phyloP scores from a whole-genome alignment of 2,797 vertebrate genomes.

The Pipistrellus pipistrellus region DNA sequence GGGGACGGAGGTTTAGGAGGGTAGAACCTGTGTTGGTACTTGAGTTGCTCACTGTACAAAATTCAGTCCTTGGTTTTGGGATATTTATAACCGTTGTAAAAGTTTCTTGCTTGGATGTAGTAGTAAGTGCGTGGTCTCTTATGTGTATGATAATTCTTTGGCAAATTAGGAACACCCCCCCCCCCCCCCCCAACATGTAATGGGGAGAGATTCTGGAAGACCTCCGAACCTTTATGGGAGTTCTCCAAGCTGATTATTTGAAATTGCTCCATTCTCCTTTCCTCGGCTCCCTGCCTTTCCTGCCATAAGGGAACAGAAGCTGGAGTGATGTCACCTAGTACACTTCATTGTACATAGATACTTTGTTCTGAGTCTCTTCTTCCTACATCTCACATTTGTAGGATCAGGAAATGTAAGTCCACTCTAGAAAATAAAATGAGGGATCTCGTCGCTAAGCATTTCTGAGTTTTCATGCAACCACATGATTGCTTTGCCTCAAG shows the following conservation, averaged over 20 bases:
- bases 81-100: not conserved
- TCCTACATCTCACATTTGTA: not conserved
- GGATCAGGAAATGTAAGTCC: not conserved
- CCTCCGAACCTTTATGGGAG: not conserved
- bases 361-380: not conserved
- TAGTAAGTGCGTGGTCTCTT: not conserved
- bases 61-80: conserved; percentile 24
- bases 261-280: not conserved
- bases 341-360: not conserved
- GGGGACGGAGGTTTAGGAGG: not conserved
- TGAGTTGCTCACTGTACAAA: not conserved
- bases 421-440: not conserved
- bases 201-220: not conserved
- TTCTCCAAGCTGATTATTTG: not conserved
- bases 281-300: not conserved
- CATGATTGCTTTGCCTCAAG: conserved; percentile 10
- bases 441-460: not conserved
- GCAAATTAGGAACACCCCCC: not conserved
- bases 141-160: not conserved
- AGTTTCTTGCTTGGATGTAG: not conserved
- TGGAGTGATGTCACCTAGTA: not conserved
- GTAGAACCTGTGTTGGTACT: not conserved
- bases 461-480: not conserved
- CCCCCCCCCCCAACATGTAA: not conserved
- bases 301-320: not conserved